These are phyloP conservation scores for Taenioides sp. DNA, from an alignment of 2,797 vertebrate species.

Conservation along the genomic window DNA sequence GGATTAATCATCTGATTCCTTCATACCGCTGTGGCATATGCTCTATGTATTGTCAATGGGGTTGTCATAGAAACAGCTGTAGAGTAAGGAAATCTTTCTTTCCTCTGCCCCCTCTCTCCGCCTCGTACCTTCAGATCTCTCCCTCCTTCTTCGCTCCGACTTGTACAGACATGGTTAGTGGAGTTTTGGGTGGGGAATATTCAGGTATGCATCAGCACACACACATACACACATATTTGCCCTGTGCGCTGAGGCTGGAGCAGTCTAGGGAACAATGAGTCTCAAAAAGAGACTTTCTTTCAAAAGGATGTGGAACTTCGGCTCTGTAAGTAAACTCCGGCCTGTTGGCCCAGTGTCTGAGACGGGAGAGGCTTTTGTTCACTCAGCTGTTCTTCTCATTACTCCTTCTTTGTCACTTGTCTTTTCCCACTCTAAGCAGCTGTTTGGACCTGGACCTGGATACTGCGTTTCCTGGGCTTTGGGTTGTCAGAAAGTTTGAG, in stretches of 20 bases:
- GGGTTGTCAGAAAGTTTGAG: constrained; percentile 45
- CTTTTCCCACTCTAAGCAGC: constrained; percentile 56
- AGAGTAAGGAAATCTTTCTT: constrained; percentile 60
- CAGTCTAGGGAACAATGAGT: constrained; percentile 75
- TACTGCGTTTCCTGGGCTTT: constrained; percentile 40
- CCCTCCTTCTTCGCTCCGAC: constrained; percentile 64
- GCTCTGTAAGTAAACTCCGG: constrained; percentile 71
- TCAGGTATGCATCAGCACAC: constrained; percentile 74
- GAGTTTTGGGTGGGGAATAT: constrained; percentile 75
- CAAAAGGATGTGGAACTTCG: constrained; percentile 72
- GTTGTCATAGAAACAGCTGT: constrained; percentile 68
- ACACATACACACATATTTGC: constrained; percentile 59
- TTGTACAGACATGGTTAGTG: constrained; percentile 82
- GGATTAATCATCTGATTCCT: constrained; percentile 61
- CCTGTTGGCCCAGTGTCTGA: constrained; percentile 40
- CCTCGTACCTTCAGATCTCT: constrained; percentile 62
- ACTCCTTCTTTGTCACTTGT: constrained; percentile 46
- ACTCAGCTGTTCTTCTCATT: constrained; percentile 77
- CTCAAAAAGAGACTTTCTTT: constrained; percentile 82
- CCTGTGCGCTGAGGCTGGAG: constrained; percentile 60
- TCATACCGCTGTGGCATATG: constrained; percentile 61
- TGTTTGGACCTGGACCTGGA: constrained; percentile 51
- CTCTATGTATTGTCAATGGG: constrained; percentile 60
- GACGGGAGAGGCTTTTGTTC: constrained; percentile 59
- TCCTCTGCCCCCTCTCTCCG: constrained; percentile 24